Base-by-base conservation (phyloP, 2,797 vertebrate species). In the Aeoliscus strigatus region DNA sequence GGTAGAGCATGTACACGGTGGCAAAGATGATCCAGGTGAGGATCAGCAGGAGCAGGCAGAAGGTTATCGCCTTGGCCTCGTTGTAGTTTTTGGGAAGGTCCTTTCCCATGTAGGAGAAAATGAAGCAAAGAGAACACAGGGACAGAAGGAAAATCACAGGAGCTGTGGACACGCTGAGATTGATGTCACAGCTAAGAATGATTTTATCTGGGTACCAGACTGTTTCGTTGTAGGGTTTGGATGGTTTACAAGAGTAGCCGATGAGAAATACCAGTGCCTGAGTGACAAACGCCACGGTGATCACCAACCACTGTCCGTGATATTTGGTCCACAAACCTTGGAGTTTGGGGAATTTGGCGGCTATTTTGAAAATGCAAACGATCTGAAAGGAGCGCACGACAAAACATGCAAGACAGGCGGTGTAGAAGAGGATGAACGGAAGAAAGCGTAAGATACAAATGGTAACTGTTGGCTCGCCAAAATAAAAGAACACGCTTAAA, bases 71-170 rank as follows among this genome's bases (percentile, higher is more conserved):
- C 74, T 91, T 93, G 45, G 93, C 90, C 46, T 94, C 92, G 0
- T 86, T 93, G 70, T 94, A 94, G 66, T 90, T 90, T 65, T 91
- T 91, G 0, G 93, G 93, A 2, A 94, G 88, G 37, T 91, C 88
- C 48, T 89, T 92, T 24, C 91, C 91, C 83, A 86, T 80, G 70
- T 92, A 93, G 55, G 90, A 91, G 65, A 92, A 89, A 34, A 52
- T 35, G 15, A 93, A 93, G 67, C 91, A 89, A 10, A 83, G 51
- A 2, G 2, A 39, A 6, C 44, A 40, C 33, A 83, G 11, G 1
- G 1, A 51, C 7, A 9, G 1, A 3, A 70, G 35, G 4, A 81
- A 39, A 27, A 39, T 0, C 1, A 48, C 2, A 8, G 75, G 28
- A 21, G 1, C 14, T 9, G 2, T 51, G 23, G 14, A 38, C 7